A percentile compares a stretch with the other conserved stretches of the same genome.
phyloP scores from a whole-genome alignment of 1,140 invertebrate genomes.

The Chrysomallon squamiferum region DNA sequence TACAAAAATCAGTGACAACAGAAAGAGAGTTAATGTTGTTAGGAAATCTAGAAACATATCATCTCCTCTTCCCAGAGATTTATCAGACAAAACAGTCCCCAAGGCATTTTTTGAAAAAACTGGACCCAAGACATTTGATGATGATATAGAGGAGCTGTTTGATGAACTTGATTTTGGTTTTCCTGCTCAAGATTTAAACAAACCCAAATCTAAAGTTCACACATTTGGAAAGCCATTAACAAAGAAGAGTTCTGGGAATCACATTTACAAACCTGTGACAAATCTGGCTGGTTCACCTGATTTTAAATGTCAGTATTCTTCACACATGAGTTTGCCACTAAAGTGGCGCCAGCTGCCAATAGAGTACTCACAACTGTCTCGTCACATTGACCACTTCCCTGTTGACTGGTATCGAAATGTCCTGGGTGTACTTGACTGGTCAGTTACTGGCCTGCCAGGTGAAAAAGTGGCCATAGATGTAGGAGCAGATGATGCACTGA shows the following conservation, averaged over 20 bases:
- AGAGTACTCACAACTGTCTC: constrained; percentile 54
- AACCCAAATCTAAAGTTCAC: constrained; percentile 4
- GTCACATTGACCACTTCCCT: constrained; percentile 54
- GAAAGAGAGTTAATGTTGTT: constrained; percentile 21
- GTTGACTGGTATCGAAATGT: constrained; percentile 61
- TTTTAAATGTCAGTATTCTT: constrained; percentile 54
- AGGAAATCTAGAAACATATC: constrained; percentile 10
- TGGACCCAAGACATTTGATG: constrained; percentile 11
- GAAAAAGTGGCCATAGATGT: constrained; percentile 47
- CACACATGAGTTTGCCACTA: constrained; percentile 51
- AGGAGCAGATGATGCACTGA: constrained; percentile 41
- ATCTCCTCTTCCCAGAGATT: constrained; percentile 10
- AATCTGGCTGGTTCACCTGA: constrained; percentile 58
- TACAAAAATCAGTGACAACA: constrained; percentile 26
- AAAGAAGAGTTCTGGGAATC: constrained; percentile 28
- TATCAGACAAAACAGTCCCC: constrained; percentile 5
- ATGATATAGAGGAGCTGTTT: constrained; percentile 45
- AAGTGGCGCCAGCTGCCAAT: constrained; percentile 60
- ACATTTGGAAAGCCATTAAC: constrained; percentile 8
- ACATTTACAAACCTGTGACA: constrained; percentile 56
- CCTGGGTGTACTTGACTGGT: constrained; percentile 42
- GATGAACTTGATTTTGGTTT: constrained; percentile 54
- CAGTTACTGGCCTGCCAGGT: constrained; percentile 30
- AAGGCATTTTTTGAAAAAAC: constrained; percentile 5
- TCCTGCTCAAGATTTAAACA: constrained; percentile 48